Evolutionary conservation across 1,140 invertebrate genomes (phyloP).

Genomic region (Lordiphosa clarofinis): DNA sequence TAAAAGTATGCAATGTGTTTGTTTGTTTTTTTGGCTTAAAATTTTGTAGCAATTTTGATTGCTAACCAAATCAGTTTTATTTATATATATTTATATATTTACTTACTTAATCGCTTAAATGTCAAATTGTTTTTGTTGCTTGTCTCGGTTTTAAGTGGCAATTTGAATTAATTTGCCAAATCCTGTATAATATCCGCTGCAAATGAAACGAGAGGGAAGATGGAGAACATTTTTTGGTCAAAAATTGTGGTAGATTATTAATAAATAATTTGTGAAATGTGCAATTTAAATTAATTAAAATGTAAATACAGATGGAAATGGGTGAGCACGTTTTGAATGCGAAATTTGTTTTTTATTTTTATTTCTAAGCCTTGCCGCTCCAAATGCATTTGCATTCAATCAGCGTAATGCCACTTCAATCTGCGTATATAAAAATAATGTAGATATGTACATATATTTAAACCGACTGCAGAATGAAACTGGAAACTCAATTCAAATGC

Average conservation of each 20-base stretch:
- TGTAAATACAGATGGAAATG: no score
- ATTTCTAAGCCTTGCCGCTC: slow-evolving; percentile 59
- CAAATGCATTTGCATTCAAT: slow-evolving; percentile 72
- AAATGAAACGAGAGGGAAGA: slow-evolving; percentile 31
- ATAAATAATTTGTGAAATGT: slow-evolving; percentile 56
- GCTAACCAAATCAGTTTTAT: slow-evolving; percentile 33
- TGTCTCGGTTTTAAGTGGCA: slow-evolving; percentile 44
- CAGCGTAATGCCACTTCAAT: slow-evolving; percentile 37
- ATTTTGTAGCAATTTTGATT: slow-evolving; percentile 31
- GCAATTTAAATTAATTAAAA: slow-evolving; percentile 69
- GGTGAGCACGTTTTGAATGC: no score
- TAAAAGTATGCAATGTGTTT: slow-evolving; percentile 20
- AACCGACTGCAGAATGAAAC: slow-evolving; percentile 12
- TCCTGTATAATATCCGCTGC: slow-evolving; percentile 74
- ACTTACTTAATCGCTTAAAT: slow-evolving; percentile 64
- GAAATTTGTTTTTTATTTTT: slow-evolving; percentile 14
- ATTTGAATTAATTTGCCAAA: slow-evolving; percentile 76
- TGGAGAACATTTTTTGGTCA: slow-evolving; percentile 30
- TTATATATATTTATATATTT: slow-evolving; percentile 18
- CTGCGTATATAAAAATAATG: slow-evolving; percentile 19
- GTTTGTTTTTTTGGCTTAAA: neutral
- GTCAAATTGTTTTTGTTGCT: slow-evolving; percentile 40
- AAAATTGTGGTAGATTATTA: slow-evolving; percentile 54
- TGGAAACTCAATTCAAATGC: slow-evolving; percentile 58
- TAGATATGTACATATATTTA: slow-evolving; percentile 18